Conservation (phyloP, 2,797 vertebrate species). For the Cephalopachus bancanus region DNA sequence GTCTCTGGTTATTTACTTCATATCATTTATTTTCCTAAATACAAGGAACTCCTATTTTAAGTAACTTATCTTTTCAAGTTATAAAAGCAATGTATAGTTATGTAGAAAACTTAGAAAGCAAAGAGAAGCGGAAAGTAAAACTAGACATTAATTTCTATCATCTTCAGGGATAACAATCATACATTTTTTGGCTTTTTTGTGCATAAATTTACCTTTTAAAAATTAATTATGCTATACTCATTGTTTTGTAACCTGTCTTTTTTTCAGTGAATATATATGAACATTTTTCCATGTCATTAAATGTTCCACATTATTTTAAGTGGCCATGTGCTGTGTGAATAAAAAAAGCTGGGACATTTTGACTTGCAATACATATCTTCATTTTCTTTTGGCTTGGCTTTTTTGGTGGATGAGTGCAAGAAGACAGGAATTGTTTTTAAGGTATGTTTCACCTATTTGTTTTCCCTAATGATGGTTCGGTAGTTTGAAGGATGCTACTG, state of each 20-base stretch:
- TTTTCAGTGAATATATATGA: background rate
- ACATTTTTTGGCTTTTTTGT: slow-evolving; percentile 26
- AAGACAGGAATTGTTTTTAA: slow-evolving; percentile 57
- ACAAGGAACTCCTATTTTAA: slow-evolving; percentile 9
- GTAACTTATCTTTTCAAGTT: slow-evolving; percentile 6
- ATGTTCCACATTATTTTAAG: slow-evolving; percentile 58
- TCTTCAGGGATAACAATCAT: background rate
- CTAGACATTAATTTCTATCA: background rate
- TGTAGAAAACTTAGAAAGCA: slow-evolving; percentile 21
- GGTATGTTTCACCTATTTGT: slow-evolving; percentile 59
- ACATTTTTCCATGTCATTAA: slow-evolving; percentile 28
- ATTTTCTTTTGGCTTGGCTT: slow-evolving; percentile 25
- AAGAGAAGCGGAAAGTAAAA: background rate
- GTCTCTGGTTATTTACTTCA: background rate
- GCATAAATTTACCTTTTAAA: slow-evolving; percentile 28
- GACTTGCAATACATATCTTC: slow-evolving; percentile 49
- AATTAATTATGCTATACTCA: slow-evolving; percentile 9
- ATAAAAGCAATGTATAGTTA: background rate
- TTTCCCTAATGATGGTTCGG: background rate
- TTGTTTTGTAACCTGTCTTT: slow-evolving; percentile 25
- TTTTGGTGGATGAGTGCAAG: background rate
- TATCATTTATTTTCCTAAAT: slow-evolving; percentile 25
- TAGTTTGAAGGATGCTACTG: slow-evolving; percentile 68
- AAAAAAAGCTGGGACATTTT: slow-evolving; percentile 15
- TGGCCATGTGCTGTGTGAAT: background rate